Percentiles rank a stretch among this genome's conserved stretches.
Conservation (phyloP, 1,140 invertebrate genomes). For the Drosophila murphyi region DNA sequence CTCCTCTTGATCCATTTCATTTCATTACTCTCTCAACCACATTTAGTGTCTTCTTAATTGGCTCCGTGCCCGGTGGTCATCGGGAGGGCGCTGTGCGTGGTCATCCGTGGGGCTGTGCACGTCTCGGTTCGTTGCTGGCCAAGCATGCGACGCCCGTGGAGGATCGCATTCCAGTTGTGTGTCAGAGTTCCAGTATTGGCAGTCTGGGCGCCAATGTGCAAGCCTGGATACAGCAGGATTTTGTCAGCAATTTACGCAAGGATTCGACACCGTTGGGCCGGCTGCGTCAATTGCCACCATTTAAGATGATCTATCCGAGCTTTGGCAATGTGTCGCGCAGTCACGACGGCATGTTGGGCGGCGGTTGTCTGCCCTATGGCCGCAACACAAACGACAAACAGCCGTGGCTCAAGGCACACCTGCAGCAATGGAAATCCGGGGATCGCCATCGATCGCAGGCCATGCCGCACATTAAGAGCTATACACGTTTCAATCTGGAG, state of each 20-base stretch:
- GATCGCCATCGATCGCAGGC: slow-evolving; percentile 88
- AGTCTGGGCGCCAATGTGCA: slow-evolving; percentile 90
- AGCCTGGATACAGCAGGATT: slow-evolving; percentile 89
- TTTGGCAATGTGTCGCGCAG: slow-evolving; percentile 92
- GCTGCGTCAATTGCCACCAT: slow-evolving; percentile 67
- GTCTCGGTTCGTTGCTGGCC: slow-evolving; percentile 88
- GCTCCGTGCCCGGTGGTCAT: slow-evolving; percentile 93
- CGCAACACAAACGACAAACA: slow-evolving; percentile 93
- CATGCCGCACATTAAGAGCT: slow-evolving; percentile 98
- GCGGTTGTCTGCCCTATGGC: slow-evolving; percentile 95
- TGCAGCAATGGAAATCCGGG: slow-evolving; percentile 94
- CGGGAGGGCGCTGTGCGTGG: slow-evolving; percentile 85
- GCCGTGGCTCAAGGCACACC: slow-evolving; percentile 90
- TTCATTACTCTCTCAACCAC: neutral
- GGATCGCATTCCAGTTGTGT: slow-evolving; percentile 86
- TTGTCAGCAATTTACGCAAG: slow-evolving; percentile 87
- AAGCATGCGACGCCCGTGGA: slow-evolving; percentile 87
- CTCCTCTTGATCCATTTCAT: neutral
- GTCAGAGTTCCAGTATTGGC: slow-evolving; percentile 96
- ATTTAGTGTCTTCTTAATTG: slow-evolving; percentile 92
- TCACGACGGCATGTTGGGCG: slow-evolving; percentile 93
- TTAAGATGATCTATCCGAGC: slow-evolving; percentile 88
- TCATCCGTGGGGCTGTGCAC: slow-evolving; percentile 89
- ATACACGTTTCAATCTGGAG: slow-evolving; percentile 90
- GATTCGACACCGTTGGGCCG: slow-evolving; percentile 80